phyloP scores from a whole-genome alignment of 2,113 vertebrate species.

The Cnemophilus loriae region DNA sequence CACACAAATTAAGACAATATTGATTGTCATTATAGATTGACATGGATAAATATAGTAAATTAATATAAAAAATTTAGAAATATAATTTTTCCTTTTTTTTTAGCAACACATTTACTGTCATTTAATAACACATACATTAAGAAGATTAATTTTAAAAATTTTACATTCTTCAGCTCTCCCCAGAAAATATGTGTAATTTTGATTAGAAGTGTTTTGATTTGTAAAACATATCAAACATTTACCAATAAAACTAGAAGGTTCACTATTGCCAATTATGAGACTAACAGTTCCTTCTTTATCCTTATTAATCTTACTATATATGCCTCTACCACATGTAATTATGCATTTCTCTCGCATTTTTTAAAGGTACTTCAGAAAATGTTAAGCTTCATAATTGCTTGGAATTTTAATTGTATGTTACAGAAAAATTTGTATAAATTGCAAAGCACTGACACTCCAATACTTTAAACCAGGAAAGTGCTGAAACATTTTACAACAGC shows the following conservation, averaged over 20 bases:
- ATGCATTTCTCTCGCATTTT: conserved; percentile 4
- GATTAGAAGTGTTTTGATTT: conserved; percentile 17
- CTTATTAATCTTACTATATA: neutral
- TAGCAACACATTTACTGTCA: neutral
- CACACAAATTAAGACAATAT: neutral
- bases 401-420: neutral
- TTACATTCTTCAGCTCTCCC: neutral
- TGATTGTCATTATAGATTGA: neutral
- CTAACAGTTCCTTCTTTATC: conserved; percentile 4
- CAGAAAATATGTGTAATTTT: neutral
- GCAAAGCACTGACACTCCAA: neutral
- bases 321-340: neutral
- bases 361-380: neutral
- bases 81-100: neutral
- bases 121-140: neutral
- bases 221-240: neutral
- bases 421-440: conserved; percentile 17
- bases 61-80: neutral
- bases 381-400: neutral
- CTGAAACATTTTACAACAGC: conserved; percentile 41
- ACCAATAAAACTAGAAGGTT: conserved; percentile 2
- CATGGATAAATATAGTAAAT: neutral
- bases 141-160: neutral
- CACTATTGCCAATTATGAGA: neutral
- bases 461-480: conserved; percentile 4